Base-by-base conservation (phyloP, 1,140 invertebrate species). In the Calosoma granatense region DNA sequence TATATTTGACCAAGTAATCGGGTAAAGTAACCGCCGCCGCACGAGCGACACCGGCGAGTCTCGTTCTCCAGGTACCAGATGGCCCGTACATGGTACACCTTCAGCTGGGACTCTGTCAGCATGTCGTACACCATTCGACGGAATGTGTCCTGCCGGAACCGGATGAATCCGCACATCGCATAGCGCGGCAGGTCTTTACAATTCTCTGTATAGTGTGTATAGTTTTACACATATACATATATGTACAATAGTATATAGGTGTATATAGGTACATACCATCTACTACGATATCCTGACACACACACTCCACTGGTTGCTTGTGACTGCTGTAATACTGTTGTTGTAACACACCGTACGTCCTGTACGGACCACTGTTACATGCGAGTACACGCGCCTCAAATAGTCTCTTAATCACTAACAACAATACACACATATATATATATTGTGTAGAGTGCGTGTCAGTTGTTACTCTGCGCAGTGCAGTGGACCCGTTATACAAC, bases 101-200 rank as follows among this genome's bases (percentile, higher is more conserved):
- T 67, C 64, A 75, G 82, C 62, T 83, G 81, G 62, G 69, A 74
- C 57, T 81, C 79, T 1, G 80, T 82, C 15, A 83, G 65, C 22
- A 82, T 61, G 62, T 74, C 80, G 62, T 83, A 83, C 15, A 78
- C 81, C 0, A 75, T 79, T 22, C 77, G 74, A 15, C 76, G 69
- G 62, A 82, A 82, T 43, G 75, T 65, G 0, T 72, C 61, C 52
- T 76, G 76, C 43, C 73, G 72, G 55, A 84, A 84, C 51, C 76
- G 73, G 69, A 84, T 76, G 55, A 78, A 75, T 21, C 76, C 76
- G 56, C 81, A 84, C 26, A 75, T 79, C 1, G 81, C 79, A 51
- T 82, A 81, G 60, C 67, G 69, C 1, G 81, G 80, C 17, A 83
- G 63, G 63, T 81, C 76, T 65, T 60, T 57, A 60, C 65, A 74